Evolutionary conservation across 2,797 vertebrate genomes (phyloP).

Genomic region (Cryptoblepharus egeriae): DNA sequence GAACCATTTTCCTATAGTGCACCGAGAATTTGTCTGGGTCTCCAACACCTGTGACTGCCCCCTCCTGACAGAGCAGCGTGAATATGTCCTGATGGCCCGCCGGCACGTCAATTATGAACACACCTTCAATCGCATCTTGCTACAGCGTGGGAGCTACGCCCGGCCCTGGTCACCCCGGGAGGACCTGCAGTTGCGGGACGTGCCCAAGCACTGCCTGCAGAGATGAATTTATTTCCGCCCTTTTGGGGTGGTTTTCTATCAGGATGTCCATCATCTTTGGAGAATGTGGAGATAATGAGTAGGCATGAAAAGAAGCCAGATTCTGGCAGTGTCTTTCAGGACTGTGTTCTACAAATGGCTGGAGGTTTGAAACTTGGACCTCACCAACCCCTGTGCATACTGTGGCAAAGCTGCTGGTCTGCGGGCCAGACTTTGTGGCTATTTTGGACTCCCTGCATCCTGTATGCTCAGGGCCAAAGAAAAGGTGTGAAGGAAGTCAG

Average conservation of each 20-base stretch:
- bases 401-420: neutral
- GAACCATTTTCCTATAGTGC: constrained; percentile 69
- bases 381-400: neutral
- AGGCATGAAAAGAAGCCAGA: neutral
- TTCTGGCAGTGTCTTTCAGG: neutral
- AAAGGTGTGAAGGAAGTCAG: too few relatives aligned
- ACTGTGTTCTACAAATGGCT: neutral
- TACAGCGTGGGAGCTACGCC: constrained; percentile 71
- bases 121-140: constrained; percentile 77
- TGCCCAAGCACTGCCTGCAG: constrained; percentile 51
- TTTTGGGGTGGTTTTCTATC: accelerated
- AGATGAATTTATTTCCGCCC: neutral
- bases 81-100: constrained; percentile 77
- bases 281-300: neutral
- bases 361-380: neutral
- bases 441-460: neutral
- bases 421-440: neutral
- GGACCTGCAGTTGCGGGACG: constrained; percentile 65
- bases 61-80: constrained; percentile 46
- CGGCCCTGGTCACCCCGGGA: constrained; percentile 76
- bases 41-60: constrained; percentile 77
- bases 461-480: neutral
- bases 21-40: constrained; percentile 79
- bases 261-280: neutral
- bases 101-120: constrained; percentile 77